Base-by-base conservation (phyloP, 1,140 invertebrate species). In the Babylonia areolata region DNA sequence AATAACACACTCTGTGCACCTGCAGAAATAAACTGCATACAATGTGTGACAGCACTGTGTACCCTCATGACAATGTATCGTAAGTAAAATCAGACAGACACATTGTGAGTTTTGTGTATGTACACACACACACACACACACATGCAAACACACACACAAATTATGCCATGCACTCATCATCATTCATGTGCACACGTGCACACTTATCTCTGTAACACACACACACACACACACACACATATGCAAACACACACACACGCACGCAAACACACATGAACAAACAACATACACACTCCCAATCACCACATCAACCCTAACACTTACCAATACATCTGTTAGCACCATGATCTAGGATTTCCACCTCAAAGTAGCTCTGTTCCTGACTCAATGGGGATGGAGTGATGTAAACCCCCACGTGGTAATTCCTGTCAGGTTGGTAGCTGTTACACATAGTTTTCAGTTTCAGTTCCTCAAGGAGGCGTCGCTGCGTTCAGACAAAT, bases 271-370 rank as follows among this genome's bases (percentile, higher is more conserved):
- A 64, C 58, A 64, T 2, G 28, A 12, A 64, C 58, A 64, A 0
- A 3, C 28, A 64, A 2, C 28, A n/a, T n/a, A 51, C 20, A 51
- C 46, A 51, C 46, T 11, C 46, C 6, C 46, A 51, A 6, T 75
- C 3, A 75, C 15, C 71, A 15, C 71, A 11, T 9, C 73, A 77
- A 64, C 17, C 64, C 33, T 28, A 12, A 77, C 9, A 81, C 77
- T 81, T 96, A 42, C 95, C 95, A 89, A 96, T 95, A 87, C 95
- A 96, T 88, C 95, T 95, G 88, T 94, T 95, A 91, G 95, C 94
- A 77, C 95, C 95, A n/a, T 95, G 95, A 89, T 96, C 95, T 58
- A 96, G 88, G 83, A 96, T 95, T 91, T 96, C 95, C 86, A 96
- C 95, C 94, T 96, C 95, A 94, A 95, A 96, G 90, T 96, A 96